Conservation (phyloP, 2,113 vertebrate species). For the Alexandromys fortis region DNA sequence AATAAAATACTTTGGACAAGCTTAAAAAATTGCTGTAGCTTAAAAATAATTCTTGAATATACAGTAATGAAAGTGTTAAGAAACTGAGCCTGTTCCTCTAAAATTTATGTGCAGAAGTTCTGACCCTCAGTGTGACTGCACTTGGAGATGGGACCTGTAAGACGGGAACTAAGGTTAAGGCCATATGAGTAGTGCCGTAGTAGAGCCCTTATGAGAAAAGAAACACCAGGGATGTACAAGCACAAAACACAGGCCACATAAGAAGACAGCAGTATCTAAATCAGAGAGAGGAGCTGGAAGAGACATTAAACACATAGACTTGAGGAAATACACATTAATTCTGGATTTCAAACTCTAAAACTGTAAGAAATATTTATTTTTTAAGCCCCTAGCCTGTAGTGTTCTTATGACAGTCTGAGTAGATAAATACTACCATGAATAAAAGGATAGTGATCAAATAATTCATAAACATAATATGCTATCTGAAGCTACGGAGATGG, state of each 20-base stretch:
- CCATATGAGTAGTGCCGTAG: not conserved
- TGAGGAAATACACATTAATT: not conserved
- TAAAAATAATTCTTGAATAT: constrained; percentile 46
- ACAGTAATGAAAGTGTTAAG: not conserved
- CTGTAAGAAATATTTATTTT: not conserved
- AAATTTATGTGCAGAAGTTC: not conserved
- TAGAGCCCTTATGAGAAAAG: not conserved
- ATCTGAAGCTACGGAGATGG: not conserved
- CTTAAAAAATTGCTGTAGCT: not conserved
- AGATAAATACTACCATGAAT: not conserved
- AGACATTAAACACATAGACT: not conserved
- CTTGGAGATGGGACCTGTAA: not conserved
- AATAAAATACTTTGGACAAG: too few species aligned
- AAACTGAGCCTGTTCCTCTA: not conserved
- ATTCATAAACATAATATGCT: not conserved
- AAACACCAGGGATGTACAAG: not conserved
- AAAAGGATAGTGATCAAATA: not conserved
- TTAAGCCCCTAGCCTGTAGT: not conserved
- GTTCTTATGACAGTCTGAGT: not conserved
- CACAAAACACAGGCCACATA: not conserved
- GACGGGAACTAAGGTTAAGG: not conserved
- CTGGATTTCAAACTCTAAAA: not conserved
- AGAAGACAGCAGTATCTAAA: not conserved
- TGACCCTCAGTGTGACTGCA: not conserved
- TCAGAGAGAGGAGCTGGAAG: not conserved